Percentiles rank a stretch among this genome's conserved stretches.
Evolutionary conservation across 2,888 invertebrate species (phyloP).

Genomic region (Cheilosia grossa): DNA sequence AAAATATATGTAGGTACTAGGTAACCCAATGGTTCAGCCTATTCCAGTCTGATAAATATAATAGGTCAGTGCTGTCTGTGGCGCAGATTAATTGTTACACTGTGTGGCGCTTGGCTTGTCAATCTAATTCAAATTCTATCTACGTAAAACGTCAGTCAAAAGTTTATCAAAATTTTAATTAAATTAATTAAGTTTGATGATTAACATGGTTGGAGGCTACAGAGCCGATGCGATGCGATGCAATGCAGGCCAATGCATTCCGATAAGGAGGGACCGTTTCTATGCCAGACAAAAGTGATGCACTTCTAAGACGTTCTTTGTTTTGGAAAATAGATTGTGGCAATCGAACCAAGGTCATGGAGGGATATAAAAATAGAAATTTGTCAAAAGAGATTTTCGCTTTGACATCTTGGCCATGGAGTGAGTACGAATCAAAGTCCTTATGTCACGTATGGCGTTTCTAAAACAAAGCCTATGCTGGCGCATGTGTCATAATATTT

Average conservation of each 20-base stretch:
- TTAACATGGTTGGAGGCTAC: not conserved
- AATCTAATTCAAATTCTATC: slow-evolving; percentile 10
- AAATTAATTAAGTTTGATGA: slow-evolving; percentile 8
- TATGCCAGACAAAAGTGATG: not conserved
- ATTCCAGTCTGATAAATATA: not conserved
- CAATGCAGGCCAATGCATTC: slow-evolving; percentile 26
- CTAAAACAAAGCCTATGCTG: slow-evolving; percentile 6
- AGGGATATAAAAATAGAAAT: not conserved
- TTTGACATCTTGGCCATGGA: not conserved
- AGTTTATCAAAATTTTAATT: slow-evolving; percentile 21
- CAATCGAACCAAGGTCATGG: not conserved
- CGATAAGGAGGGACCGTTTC: slow-evolving; percentile 12
- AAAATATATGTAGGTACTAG: not conserved
- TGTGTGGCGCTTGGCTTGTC: slow-evolving; percentile 5
- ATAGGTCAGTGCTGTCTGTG: not conserved
- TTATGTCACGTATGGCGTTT: not conserved
- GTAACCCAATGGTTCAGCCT: not conserved
- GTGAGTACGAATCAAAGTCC: not conserved
- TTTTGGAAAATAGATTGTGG: not conserved
- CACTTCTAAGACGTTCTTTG: not conserved
- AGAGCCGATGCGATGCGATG: not conserved
- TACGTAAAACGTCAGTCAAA: not conserved
- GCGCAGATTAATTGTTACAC: not conserved
- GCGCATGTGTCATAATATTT: not conserved
- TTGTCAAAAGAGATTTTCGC: not conserved